A percentile compares a stretch with the other conserved stretches of the same genome.
These are phyloP conservation scores for Metridium senile DNA, from an alignment of 92 coral and sea anemone species.

Conservation along the genomic window DNA sequence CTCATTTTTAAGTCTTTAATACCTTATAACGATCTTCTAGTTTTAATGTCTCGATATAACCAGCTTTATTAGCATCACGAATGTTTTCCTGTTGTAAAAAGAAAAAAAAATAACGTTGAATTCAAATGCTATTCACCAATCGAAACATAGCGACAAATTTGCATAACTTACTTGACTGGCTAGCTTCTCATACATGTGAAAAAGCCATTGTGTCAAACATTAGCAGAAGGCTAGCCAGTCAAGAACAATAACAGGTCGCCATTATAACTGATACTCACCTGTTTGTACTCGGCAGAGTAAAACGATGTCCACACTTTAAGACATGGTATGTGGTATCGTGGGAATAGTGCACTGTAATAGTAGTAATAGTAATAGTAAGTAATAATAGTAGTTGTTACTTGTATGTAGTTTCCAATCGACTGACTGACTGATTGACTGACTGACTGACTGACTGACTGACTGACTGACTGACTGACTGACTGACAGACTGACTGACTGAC, in stretches of 20 bases:
- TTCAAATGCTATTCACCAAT: no score
- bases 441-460: no score
- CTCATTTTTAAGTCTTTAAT: no score
- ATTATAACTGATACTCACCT: conserved; percentile 15
- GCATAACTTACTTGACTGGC: no score
- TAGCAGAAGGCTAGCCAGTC: no score
- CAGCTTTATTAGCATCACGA: conserved; percentile 82
- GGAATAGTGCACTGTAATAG: conserved; percentile 51
- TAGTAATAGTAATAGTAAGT: neutral
- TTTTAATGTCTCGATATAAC: conserved; percentile 59
- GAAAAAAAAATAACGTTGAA: neutral
- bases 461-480: no score
- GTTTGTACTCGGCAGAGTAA: conserved; percentile 54
- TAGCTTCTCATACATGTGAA: no score
- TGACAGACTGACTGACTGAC: no score
- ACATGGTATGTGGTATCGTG: conserved; percentile 78
- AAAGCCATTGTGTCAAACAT: no score
- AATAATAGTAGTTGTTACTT: neutral
- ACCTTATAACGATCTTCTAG: conserved; percentile 72
- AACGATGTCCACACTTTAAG: conserved; percentile 90
- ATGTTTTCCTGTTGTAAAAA: conserved; percentile 59
- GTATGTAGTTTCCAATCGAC: no score
- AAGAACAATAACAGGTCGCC: neutral
- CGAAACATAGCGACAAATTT: neutral
- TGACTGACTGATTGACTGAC: no score